These are phyloP conservation scores for Chaetops frenatus DNA, from an alignment of 2,113 vertebrate genomes.

Conservation along the genomic window DNA sequence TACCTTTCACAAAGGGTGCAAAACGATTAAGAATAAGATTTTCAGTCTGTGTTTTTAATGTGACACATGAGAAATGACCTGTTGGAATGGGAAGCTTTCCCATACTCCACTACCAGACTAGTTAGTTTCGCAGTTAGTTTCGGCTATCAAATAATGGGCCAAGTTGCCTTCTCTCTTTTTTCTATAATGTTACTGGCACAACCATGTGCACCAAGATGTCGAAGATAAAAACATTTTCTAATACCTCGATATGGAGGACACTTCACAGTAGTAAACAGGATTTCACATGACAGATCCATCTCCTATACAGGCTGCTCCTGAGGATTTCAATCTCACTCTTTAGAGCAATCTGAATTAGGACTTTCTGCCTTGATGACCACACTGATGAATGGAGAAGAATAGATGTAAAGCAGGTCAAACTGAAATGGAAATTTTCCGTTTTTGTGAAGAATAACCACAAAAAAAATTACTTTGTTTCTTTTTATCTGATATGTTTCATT, in stretches of 20 bases:
- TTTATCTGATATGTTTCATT: neutral
- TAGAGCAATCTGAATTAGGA: neutral
- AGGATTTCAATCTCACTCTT: neutral
- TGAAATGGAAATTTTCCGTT: neutral
- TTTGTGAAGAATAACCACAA: neutral
- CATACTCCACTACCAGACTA: neutral
- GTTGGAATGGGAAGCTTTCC: neutral
- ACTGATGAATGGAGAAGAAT: neutral
- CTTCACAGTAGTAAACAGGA: neutral
- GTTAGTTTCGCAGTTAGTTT: neutral
- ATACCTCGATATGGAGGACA: neutral
- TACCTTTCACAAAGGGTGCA: neutral
- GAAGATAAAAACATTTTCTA: neutral
- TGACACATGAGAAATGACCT: neutral
- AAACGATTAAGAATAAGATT: neutral
- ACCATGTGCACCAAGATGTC: neutral
- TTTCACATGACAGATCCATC: neutral
- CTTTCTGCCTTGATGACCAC: neutral
- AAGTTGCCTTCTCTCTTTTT: neutral
- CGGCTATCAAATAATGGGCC: neutral
- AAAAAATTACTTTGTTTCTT: neutral
- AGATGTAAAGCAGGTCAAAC: neutral
- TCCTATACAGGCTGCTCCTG: neutral
- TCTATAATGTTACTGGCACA: neutral
- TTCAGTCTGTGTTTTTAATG: neutral